Percentiles rank a stretch among this genome's conserved stretches.
These are phyloP conservation scores for Lapara coniferarum DNA, from an alignment of 2,888 invertebrate genomes.

Conservation along the genomic window DNA sequence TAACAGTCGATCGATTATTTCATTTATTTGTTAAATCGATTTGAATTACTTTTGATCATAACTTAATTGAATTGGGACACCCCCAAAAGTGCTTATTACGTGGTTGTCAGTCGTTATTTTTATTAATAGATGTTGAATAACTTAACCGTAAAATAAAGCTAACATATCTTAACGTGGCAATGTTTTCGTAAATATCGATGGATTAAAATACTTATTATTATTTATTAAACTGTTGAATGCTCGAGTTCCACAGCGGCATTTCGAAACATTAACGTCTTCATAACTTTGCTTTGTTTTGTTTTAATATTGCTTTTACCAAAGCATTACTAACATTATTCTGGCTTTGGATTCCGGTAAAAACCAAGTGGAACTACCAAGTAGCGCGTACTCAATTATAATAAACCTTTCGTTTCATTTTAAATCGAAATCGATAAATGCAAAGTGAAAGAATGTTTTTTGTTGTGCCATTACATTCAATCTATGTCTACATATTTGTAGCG, in stretches of 20 bases:
- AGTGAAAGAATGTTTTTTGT: neutral
- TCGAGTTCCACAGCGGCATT: neutral
- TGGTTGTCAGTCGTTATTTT: neutral
- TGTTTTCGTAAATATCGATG: neutral
- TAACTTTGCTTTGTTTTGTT: neutral
- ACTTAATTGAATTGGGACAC: neutral
- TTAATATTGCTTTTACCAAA: no score
- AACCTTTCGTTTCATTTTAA: no score
- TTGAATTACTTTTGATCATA: neutral
- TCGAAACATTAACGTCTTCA: neutral
- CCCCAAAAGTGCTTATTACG: neutral
- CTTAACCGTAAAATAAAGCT: neutral
- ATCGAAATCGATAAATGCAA: neutral
- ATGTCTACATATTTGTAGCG: conserved; percentile 1
- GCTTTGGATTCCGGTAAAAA: neutral
- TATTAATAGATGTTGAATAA: neutral
- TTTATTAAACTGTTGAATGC: conserved; percentile 2
- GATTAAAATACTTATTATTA: conserved; percentile 8
- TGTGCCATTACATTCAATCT: conserved; percentile 5
- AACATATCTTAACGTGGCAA: neutral
- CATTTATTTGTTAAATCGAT: conserved; percentile 4
- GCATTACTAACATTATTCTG: no score
- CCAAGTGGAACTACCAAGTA: no score
- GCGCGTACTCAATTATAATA: no score
- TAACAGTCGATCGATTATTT: conserved; percentile 37